Percentiles rank a stretch among this genome's conserved stretches.
These are phyloP conservation scores for Erebia palarica DNA, from an alignment of 2,888 invertebrate genomes.

Conservation along the genomic window DNA sequence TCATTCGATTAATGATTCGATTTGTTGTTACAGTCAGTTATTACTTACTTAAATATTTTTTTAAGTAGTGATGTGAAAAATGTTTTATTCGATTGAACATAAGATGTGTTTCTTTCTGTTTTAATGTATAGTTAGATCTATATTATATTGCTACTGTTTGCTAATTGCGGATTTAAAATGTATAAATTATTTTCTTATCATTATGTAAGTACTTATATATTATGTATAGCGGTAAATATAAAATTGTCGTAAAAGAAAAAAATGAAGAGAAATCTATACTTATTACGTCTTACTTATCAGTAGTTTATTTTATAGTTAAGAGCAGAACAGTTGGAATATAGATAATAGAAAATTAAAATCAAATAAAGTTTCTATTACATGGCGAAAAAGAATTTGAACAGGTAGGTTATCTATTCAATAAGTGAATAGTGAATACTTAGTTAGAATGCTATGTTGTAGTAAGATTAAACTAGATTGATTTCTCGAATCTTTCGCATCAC, in stretches of 20 bases:
- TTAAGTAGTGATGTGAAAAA: background rate
- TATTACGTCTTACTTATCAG: background rate
- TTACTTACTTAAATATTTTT: no score
- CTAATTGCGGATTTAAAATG: background rate
- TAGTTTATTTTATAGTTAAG: background rate
- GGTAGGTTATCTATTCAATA: no score
- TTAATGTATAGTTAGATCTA: no score
- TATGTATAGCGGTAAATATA: no score
- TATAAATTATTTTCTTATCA: background rate
- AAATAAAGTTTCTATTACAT: background rate
- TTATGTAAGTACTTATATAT: no score
- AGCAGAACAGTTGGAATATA: background rate
- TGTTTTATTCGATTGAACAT: no score
- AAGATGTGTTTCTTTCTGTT: background rate
- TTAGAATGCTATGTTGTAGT: background rate
- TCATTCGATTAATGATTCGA: constrained; percentile 23
- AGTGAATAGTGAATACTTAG: background rate
- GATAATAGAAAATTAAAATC: background rate
- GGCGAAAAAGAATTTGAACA: background rate
- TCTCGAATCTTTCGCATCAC: background rate
- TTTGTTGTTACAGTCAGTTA: background rate
- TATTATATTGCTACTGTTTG: background rate
- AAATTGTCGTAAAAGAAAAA: no score
- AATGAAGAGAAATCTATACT: no score
- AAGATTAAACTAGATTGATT: background rate